Base-by-base conservation (phyloP, 2,888 invertebrate species). In the Campopleginae sp. region DNA sequence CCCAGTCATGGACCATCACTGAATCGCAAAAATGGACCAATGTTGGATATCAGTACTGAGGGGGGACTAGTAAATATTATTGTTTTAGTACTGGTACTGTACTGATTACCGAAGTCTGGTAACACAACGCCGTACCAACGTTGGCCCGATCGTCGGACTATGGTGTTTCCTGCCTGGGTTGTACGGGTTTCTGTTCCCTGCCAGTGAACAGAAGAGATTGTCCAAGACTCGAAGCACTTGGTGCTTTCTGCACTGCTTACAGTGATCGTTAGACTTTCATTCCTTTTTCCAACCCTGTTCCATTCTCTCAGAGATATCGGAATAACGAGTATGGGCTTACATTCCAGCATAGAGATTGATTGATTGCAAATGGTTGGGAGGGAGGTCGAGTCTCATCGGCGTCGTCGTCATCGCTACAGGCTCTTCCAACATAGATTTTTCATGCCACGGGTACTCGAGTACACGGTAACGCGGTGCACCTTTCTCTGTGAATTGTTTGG, bases 351-450 rank as follows among this genome's bases (percentile, higher is more conserved):
- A 51, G 72, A 80, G 77, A 68, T 81, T 81, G 84, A 84, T 84
- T 81, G 84, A 84, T 84, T 81, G 80, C 84, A 80, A 80, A 77
- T 84, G 77, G 80, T 71, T 81, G 42, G 80, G 44, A 61, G 61
- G 77, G 74, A 80, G 80, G 77, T 68, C 80, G 80, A 77, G 80
- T 74, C 77, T 79, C 83, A 79, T 79, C 79, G 78, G 33, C 61
- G 61, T 48, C 61, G 61, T 46, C 19, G 27, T 27, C 27, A 27
- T 58, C 58, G 1, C 2, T 58, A 58, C 58, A 14, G 58, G 58
- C 2, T 14, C 12, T 58, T 10, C 27, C 27, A 14, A 58, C 14
- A 14, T 58, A 5, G 1, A 58, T 27, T 58, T 12, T 27, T 14
- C 1, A 17, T 58, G 5, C 23, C 10, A n/a, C 38, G 38, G 10